Evolutionary conservation across 2,888 invertebrate species (phyloP), one percentile per base, ranked within the genome.

Genomic region (Nymphalis urticae): DNA sequence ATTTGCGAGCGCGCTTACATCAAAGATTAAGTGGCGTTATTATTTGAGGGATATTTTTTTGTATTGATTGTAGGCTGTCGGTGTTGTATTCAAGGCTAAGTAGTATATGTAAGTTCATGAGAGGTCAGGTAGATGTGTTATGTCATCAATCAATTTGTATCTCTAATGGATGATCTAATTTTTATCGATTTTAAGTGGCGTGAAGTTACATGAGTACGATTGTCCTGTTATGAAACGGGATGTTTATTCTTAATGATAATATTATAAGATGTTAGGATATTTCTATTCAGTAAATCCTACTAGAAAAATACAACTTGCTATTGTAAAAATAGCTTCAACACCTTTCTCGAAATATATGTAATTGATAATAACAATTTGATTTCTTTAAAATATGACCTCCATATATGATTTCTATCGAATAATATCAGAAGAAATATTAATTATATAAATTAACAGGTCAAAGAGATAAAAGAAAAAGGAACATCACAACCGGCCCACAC

Each of bases 1-100:
- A 91, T 90, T 92, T 91, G 90, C 86, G 89, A 89, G 84, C 83
- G 81, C 80, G 79, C 80, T 68, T 70, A 80, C 85, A 84, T 90
- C 90, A 62, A 62, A 62, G 51, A 51, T 69, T 21, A 48, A 48
- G 50, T 62, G 69, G 62, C 48, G 62, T 65, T 69, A 61, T 68
- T 64, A 70, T 74, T 74, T 70, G 72, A 72, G 73, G 75, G 71
- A 69, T 74, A 72, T 75, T 77, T 77, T 32, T 79, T 77, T 76
- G 74, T 68, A 24, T 36, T 42, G 58, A 62, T 63, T 58, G 50
- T 68, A 65, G 64, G 70, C 62, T 68, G 62, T 61, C 66, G 66
- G 47, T 65, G 67, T 60, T 62, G 67, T 64, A 59, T 65, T 66
- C 73, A 72, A 73, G 72, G 73, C 66, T 72, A 72, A 66, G 62